A percentile compares a stretch with the other conserved stretches of the same genome.
These are phyloP conservation scores for Mormyrus proboscirostris DNA, from an alignment of 2,797 vertebrate species.

Conservation along the genomic window DNA sequence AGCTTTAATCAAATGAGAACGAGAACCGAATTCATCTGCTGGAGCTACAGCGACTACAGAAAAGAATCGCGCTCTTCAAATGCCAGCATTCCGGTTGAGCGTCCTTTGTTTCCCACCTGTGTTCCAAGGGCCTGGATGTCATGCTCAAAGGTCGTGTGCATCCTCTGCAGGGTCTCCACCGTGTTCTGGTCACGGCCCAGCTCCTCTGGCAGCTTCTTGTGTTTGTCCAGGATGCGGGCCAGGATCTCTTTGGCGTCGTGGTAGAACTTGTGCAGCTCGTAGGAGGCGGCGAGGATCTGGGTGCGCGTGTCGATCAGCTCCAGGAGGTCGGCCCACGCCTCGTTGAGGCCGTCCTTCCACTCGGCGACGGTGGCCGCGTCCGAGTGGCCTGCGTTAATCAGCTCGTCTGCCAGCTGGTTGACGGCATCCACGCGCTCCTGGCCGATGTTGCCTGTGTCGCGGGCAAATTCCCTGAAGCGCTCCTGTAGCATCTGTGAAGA, in stretches of 20 bases:
- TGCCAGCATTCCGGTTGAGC: neutral
- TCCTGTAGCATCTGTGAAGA: slow-evolving; percentile 81
- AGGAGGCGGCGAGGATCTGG: slow-evolving; percentile 82
- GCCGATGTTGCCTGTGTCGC: slow-evolving; percentile 91
- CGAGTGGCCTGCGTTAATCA: slow-evolving; percentile 87
- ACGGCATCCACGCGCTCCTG: slow-evolving; percentile 90
- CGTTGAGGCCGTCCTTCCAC: slow-evolving; percentile 90
- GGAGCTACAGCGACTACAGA: neutral
- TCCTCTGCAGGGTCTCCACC: slow-evolving; percentile 89
- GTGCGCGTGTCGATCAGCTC: slow-evolving; percentile 88
- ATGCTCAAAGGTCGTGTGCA: slow-evolving; percentile 92
- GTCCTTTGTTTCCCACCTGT: slow-evolving; percentile 62
- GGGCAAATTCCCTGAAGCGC: slow-evolving; percentile 90
- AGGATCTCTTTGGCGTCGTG: slow-evolving; percentile 94
- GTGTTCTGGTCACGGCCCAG: slow-evolving; percentile 95
- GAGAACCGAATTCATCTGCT: neutral
- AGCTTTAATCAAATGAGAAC: neutral
- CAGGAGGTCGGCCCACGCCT: slow-evolving; percentile 88
- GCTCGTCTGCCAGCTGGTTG: slow-evolving; percentile 87
- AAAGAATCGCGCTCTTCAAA: neutral
- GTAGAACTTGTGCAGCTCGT: slow-evolving; percentile 91
- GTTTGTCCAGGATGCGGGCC: slow-evolving; percentile 85
- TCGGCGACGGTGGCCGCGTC: slow-evolving; percentile 90
- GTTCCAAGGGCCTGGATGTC: slow-evolving; percentile 94
- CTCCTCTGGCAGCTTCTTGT: slow-evolving; percentile 92